Conservation (phyloP, 2,113 vertebrate genomes). For the Eupsittula cactorum region DNA sequence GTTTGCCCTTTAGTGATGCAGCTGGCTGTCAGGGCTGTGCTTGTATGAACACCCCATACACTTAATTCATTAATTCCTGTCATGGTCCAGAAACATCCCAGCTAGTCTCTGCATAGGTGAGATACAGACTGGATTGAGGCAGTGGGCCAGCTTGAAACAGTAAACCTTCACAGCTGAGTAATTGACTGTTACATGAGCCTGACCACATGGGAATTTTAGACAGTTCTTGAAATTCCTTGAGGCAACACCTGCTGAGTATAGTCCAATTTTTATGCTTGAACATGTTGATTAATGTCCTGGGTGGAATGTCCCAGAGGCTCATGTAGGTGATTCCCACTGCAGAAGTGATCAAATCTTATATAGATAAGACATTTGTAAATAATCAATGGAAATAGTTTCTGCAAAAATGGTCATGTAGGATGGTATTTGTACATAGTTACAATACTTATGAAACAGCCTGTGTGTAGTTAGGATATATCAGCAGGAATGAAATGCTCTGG, state of each 20-base stretch:
- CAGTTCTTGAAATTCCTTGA: not conserved
- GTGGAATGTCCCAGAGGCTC: not conserved
- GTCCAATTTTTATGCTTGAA: not conserved
- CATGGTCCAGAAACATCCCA: not conserved
- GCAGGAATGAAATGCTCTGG: not conserved
- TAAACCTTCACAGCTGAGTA: not conserved
- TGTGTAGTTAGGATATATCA: not conserved
- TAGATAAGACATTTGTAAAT: not conserved
- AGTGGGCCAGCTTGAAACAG: not conserved
- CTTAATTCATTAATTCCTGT: not conserved
- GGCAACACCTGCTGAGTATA: not conserved
- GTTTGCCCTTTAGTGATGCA: not conserved
- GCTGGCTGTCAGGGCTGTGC: not conserved
- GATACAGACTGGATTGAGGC: not conserved
- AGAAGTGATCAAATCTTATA: not conserved
- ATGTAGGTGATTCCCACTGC: not conserved
- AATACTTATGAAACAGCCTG: not conserved
- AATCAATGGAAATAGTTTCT: not conserved
- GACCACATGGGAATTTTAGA: not conserved
- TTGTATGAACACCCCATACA: not conserved
- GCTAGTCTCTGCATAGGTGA: not conserved
- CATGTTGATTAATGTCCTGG: not conserved
- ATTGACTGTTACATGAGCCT: not conserved
- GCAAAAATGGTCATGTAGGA: not conserved
- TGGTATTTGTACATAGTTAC: not conserved